These are phyloP conservation scores for Callorhinus ursinus DNA, from an alignment of 2,113 vertebrate species.

Conservation along the genomic window DNA sequence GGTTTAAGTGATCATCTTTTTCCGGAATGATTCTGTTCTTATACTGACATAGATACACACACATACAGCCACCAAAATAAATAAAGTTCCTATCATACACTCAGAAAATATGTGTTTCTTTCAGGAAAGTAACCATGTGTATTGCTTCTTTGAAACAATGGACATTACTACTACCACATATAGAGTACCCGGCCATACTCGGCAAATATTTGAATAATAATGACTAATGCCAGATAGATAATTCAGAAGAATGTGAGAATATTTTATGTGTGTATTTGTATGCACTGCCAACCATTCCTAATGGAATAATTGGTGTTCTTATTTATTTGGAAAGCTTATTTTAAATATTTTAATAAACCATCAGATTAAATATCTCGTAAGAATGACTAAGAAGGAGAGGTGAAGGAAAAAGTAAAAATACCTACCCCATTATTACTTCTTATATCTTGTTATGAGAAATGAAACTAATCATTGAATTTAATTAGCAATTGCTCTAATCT, in stretches of 20 bases:
- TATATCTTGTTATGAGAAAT: constrained; percentile 20
- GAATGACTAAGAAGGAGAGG: neutral
- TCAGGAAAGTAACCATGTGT: neutral
- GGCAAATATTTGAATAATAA: neutral
- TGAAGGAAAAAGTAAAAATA: constrained; percentile 8
- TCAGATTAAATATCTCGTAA: neutral
- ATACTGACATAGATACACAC: neutral
- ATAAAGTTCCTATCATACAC: neutral
- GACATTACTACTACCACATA: neutral
- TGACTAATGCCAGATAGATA: neutral
- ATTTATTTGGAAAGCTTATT: constrained; percentile 16
- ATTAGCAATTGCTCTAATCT: neutral
- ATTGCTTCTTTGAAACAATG: neutral
- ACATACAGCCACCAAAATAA: neutral
- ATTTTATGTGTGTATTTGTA: neutral
- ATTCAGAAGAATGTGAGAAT: neutral
- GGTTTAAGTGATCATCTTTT: neutral
- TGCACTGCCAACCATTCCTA: neutral
- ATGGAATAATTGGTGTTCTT: neutral
- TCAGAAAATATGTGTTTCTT: neutral
- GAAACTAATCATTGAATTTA: constrained; percentile 53
- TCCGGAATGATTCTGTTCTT: neutral
- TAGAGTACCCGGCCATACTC: neutral
- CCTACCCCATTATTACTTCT: neutral
- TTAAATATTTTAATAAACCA: neutral